These are phyloP conservation scores for Lumbricus terrestris DNA, from an alignment of 2,888 invertebrate species.

Conservation along the genomic window DNA sequence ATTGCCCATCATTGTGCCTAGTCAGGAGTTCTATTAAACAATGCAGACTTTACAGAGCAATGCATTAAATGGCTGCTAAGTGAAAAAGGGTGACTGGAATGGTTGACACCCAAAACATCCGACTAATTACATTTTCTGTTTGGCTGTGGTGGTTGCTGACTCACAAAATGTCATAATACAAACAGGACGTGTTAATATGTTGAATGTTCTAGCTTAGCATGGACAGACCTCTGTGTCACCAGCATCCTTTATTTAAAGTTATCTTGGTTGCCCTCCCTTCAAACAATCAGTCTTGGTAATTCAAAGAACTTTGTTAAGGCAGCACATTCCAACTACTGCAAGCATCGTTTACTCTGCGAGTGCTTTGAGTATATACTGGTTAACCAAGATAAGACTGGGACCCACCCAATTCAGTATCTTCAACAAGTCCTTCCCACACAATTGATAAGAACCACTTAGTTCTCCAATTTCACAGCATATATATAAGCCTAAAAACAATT, in stretches of 20 bases:
- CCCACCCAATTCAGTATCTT: background rate
- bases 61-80: background rate
- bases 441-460: background rate
- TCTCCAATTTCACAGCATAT: background rate
- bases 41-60: background rate
- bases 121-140: background rate
- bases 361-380: background rate
- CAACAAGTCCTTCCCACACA: background rate
- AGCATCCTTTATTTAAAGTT: background rate
- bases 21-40: background rate
- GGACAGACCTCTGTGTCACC: background rate
- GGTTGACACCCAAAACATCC: background rate
- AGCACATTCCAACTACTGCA: background rate
- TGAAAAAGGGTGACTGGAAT: background rate
- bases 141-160: background rate
- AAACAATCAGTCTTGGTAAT: background rate
- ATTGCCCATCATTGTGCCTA: background rate
- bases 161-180: background rate
- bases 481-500: too few species aligned
- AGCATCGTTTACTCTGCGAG: background rate
- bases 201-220: background rate
- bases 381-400: background rate
- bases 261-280: background rate
- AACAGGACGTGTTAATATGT: background rate
- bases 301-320: background rate